Conservation (phyloP, 2,797 vertebrate species). For the Enteromius viviparus region DNA sequence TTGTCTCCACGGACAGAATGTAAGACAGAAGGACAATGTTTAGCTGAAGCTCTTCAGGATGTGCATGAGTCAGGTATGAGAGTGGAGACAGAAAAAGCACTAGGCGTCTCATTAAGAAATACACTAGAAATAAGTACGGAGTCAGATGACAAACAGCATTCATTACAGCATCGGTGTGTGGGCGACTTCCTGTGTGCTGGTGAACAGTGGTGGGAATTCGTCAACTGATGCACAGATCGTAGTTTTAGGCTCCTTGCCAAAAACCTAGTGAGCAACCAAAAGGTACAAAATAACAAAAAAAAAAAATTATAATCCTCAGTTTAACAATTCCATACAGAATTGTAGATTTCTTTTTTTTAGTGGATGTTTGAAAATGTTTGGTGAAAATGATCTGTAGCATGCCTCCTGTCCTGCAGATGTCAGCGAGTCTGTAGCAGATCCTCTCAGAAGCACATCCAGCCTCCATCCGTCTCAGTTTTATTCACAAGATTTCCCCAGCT, state of each 20-base stretch:
- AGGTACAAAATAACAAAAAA: neutral
- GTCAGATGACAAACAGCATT: constrained; percentile 7
- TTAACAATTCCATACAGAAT: neutral
- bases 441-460: neutral
- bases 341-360: neutral
- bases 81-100: constrained; percentile 26
- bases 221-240: neutral
- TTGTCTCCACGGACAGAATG: constrained; percentile 35
- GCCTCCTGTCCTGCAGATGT: constrained; percentile 7
- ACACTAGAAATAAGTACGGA: constrained; percentile 2
- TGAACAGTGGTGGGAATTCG: neutral
- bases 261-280: neutral
- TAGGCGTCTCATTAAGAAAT: constrained; percentile 32
- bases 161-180: constrained; percentile 7
- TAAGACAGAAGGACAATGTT: constrained; percentile 47
- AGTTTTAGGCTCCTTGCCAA: neutral
- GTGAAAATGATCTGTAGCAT: neutral
- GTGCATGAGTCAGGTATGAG: constrained; percentile 41
- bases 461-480: neutral
- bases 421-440: neutral
- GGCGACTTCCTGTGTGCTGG: constrained; percentile 17
- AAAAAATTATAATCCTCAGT: neutral
- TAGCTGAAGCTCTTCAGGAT: constrained; percentile 39
- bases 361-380: neutral
- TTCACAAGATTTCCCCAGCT: neutral